Evolutionary conservation across 2,113 vertebrate genomes (phyloP).

Genomic region (Lampris incognitus): DNA sequence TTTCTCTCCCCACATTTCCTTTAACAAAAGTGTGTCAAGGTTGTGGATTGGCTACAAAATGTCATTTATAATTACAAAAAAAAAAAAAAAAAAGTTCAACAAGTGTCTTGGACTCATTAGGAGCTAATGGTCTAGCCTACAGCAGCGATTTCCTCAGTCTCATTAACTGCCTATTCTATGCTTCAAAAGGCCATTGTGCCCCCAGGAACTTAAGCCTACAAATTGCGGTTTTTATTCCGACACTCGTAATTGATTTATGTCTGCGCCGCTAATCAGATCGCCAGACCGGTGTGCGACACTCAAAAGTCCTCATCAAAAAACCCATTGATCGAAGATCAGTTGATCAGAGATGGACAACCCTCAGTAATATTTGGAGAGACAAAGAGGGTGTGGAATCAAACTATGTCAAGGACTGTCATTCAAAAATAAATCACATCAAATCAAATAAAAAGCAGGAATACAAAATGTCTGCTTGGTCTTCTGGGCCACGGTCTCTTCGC

Average conservation of each 20-base stretch:
- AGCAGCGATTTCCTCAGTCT: background rate
- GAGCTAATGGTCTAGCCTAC: background rate
- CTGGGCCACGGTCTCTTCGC: conserved; percentile 51
- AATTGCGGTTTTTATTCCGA: background rate
- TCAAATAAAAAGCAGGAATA: conserved; percentile 32
- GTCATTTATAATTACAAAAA: background rate
- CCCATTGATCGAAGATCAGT: background rate
- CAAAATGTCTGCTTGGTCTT: conserved; percentile 49
- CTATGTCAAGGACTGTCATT: conserved; percentile 75
- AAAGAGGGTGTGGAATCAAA: conserved; percentile 14
- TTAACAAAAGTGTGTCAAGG: background rate
- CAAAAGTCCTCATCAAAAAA: background rate
- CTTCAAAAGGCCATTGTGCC: background rate
- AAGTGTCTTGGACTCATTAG: conserved; percentile 1
- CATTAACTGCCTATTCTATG: background rate
- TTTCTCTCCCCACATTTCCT: background rate
- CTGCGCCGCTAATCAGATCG: background rate
- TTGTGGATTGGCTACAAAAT: background rate
- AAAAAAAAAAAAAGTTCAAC: background rate
- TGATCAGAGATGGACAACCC: too few relatives aligned
- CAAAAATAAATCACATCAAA: too few relatives aligned
- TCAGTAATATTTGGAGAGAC: background rate
- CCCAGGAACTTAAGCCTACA: background rate
- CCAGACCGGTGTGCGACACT: background rate
- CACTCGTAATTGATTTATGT: background rate